These are phyloP conservation scores for Scolopax rusticola DNA, from an alignment of 2,797 vertebrate species.

Conservation along the genomic window DNA sequence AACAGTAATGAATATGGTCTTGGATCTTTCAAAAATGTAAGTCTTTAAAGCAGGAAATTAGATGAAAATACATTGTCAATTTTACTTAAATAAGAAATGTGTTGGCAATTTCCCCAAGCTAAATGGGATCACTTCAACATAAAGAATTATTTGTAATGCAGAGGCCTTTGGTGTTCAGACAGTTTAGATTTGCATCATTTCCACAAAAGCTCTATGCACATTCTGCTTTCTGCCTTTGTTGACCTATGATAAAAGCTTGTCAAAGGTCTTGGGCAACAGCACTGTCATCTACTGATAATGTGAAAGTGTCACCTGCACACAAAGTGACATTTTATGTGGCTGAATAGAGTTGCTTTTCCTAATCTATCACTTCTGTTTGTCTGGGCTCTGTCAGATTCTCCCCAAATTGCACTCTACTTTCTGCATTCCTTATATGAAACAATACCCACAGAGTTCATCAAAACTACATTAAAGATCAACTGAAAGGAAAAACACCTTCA, in stretches of 20 bases:
- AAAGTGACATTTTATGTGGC: not conserved
- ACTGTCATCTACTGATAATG: not conserved
- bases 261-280: constrained; percentile 25
- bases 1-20: not conserved
- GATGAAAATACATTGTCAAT: not conserved
- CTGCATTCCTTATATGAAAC: not conserved
- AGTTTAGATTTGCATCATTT: not conserved
- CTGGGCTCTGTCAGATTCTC: not conserved
- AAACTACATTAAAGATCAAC: not conserved
- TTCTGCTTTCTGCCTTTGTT: not conserved
- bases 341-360: not conserved
- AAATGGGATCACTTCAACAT: constrained; percentile 4
- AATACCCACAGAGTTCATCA: not conserved
- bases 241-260: not conserved
- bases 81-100: constrained; percentile 8
- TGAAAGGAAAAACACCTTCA: not conserved
- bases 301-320: not conserved
- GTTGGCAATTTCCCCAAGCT: not conserved
- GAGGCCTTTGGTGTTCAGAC: not conserved
- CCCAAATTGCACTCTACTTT: rapidly evolving
- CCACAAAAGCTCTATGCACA: not conserved
- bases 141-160: not conserved
- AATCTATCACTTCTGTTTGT: not conserved
- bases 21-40: not conserved
- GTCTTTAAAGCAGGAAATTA: constrained; percentile 6